Percentiles rank a stretch among this genome's conserved stretches.
These are phyloP conservation scores for Teinopalpus imperialis DNA, from an alignment of 2,888 invertebrate species.

Conservation along the genomic window DNA sequence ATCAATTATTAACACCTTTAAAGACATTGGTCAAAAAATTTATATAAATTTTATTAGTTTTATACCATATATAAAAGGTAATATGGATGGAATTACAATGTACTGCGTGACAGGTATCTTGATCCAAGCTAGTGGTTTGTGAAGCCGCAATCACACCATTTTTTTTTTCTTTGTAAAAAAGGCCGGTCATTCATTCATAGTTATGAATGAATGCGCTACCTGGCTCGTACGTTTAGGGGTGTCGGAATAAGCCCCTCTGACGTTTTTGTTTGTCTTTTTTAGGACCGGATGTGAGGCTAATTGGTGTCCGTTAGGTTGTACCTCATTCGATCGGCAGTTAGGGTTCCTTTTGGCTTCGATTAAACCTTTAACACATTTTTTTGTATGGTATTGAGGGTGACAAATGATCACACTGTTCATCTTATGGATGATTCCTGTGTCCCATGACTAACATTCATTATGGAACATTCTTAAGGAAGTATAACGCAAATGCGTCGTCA, in stretches of 20 bases:
- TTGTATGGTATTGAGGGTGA: too few relatives aligned
- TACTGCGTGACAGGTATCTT: slow-evolving; percentile 6
- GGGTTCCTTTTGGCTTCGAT: slow-evolving; percentile 26
- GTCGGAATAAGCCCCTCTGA: slow-evolving; percentile 48
- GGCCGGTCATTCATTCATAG: slow-evolving; percentile 60
- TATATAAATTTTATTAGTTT: slow-evolving; percentile 1
- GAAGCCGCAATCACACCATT: slow-evolving; percentile 26
- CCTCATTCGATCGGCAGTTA: slow-evolving; percentile 33
- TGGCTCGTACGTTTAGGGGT: slow-evolving; percentile 45
- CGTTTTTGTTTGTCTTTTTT: slow-evolving; percentile 45
- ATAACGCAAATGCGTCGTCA: too few relatives aligned
- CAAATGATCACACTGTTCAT: too few relatives aligned
- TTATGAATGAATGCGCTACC: slow-evolving; percentile 64
- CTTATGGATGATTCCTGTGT: too few relatives aligned
- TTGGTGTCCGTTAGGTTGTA: slow-evolving; percentile 66
- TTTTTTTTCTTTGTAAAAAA: slow-evolving; percentile 33
- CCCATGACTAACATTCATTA: too few relatives aligned
- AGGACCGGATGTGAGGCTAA: slow-evolving; percentile 69
- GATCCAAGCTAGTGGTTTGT: slow-evolving; percentile 3
- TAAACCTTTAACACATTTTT: not conserved
- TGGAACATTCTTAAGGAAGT: too few relatives aligned
- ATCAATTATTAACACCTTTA: too few relatives aligned
- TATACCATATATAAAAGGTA: not conserved
- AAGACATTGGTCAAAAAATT: too few relatives aligned
- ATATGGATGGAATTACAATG: not conserved